Base-by-base conservation (phyloP, 2,797 vertebrate species). In the Neopelma chrysocephalum region DNA sequence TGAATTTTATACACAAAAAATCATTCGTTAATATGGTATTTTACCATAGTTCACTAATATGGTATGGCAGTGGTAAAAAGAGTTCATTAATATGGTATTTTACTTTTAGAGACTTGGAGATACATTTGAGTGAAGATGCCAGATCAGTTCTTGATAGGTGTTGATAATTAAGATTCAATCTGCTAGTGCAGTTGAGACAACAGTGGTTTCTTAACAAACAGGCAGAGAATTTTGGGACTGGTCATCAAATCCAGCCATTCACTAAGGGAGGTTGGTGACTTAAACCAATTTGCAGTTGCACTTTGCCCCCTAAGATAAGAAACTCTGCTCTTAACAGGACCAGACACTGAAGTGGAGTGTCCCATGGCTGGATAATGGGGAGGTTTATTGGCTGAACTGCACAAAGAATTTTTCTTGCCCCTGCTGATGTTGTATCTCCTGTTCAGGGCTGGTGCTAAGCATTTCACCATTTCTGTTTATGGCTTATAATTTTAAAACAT, bases 281-380 rank as follows among this genome's bases (percentile, higher is more conserved):
- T 76, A 50, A 89, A 45, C 90, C 15, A 32, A 25, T 82, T 70
- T 93, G 53, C 5, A 3, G 7, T 77, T 70, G 58, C 17, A 15
- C 9, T 93, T 90, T 45, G 5, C 22, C 61, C 27, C 18, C 51
- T 31, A 38, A 53, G 34, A 32, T 64, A 38, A 80, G 23, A 42
- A 76, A 38, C 36, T 72, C 20, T 32, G 20, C 60, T 65, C 32
- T 69, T 65, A 71, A 21, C 11, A 47, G 78, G 10, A 56, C 22
- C 47, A 40, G 27, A 12, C n/a, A 2, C 34, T 45, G 16, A 18
- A 48, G 15, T 38, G 62, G 4, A 19, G 4, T 29, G 36, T 77
- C n/a, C 50, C 0, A 0, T 72, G n/a, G 47, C 48, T 85, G 62
- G 20, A 4, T 56, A 38, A 45, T 17, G 61, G 12, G n/a, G 31